Base-by-base conservation (phyloP, 2,113 vertebrate species). In the Ailuropoda melanoleuca region DNA sequence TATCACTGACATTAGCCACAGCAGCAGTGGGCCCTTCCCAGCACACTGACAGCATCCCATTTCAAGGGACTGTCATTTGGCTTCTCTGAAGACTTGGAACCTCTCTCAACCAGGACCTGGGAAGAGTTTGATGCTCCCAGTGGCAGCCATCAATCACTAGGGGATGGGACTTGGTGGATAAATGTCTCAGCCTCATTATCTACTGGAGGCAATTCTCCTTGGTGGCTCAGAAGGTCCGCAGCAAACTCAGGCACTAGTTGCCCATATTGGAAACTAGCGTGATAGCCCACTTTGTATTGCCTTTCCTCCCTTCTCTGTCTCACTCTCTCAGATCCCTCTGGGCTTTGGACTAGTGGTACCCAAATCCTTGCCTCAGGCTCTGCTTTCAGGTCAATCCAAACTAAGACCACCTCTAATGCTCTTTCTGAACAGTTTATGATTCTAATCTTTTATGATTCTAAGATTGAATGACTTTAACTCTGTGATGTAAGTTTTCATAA, bases 311-410 rank as follows among this genome's bases (percentile, higher is more conserved):
- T 64, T 88, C 37, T 12, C 15, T 64, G 15, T 88, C 58, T 87
- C 34, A 13, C 21, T 90, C 89, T 78, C 19, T 14, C 46, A 77
- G 43, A 55, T 81, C 24, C 14, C 23, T 74, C 29, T 62, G 62
- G 62, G 39, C 92, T 95, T 81, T 84, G 72, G 53, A 60, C 34
- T 93, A 26, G 31, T 29, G 58, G 66, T 23, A 72, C 24, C 53
- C 29, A 70, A 56, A 95, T 94, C 83, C 39, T 85, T 55, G 55
- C 66, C 24, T 93, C 53, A 89, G 90, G 83, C 58, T 96, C 83
- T 68, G 21, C 53, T 93, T 75, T 78, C 5, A 39, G 82, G 88
- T 31, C 3, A 81, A 74, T 9, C 31, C 62, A 82, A 77, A 29
- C 21, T 18, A 81, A 58, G 87, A 89, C 72, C n/a, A 46, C 89